Conservation (phyloP, 2,888 invertebrate species). For the Sphaeridia pumilis region DNA sequence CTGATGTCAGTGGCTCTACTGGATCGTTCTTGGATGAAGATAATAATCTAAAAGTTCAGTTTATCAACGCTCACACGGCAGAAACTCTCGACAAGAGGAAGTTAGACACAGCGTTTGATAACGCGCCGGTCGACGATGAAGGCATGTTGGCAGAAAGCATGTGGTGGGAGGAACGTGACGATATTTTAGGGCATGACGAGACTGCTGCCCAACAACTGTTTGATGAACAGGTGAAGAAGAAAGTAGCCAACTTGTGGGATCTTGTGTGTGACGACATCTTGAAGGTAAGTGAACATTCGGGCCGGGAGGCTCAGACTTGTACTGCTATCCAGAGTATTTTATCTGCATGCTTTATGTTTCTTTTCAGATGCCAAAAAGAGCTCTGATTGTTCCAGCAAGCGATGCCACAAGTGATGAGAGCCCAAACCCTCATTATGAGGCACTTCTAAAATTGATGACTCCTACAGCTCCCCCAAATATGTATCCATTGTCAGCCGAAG, state of each 20-base stretch:
- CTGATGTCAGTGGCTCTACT: constrained; percentile 35
- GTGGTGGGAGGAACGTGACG: constrained; percentile 36
- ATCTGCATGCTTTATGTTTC: background rate
- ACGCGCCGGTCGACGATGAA: constrained; percentile 47
- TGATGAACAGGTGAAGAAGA: constrained; percentile 23
- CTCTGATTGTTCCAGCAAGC: constrained; percentile 3
- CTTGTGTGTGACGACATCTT: constrained; percentile 24
- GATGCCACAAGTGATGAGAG: background rate
- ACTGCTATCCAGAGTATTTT: too few relatives aligned
- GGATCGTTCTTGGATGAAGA: constrained; percentile 35
- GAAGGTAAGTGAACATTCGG: too few relatives aligned
- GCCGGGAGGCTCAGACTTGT: too few relatives aligned
- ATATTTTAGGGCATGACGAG: too few relatives aligned
- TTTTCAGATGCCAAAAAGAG: constrained; percentile 13
- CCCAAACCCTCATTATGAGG: constrained; percentile 27
- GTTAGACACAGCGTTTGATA: constrained; percentile 30
- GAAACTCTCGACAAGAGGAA: constrained; percentile 49
- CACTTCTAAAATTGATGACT: constrained; percentile 27
- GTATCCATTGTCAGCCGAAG: constrained; percentile 16
- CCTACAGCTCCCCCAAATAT: constrained; percentile 23
- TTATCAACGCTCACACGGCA: constrained; percentile 71
- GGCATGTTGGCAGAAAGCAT: constrained; percentile 38
- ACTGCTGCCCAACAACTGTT: constrained; percentile 23
- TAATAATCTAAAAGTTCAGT: constrained; percentile 55
- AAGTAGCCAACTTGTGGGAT: constrained; percentile 19